Conservation (phyloP, 1,140 invertebrate genomes). For the Lasaia peninsularis region DNA sequence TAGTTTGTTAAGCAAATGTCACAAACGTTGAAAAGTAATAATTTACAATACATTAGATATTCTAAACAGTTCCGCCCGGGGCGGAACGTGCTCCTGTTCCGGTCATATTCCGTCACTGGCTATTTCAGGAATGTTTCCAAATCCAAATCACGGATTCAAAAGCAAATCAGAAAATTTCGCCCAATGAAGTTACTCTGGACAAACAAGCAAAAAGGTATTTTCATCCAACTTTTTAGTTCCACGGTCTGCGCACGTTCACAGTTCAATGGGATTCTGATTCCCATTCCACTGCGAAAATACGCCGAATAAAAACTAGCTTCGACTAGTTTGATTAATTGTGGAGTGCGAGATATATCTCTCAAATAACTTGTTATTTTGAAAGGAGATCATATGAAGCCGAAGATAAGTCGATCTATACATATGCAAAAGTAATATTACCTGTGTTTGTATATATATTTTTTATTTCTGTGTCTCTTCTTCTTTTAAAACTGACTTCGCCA, state of each 20-base stretch:
- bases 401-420: too few species aligned
- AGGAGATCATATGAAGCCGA: too few species aligned
- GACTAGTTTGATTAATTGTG: slow-evolving; percentile 33
- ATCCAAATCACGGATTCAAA: slow-evolving; percentile 39
- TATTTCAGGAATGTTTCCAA: slow-evolving; percentile 25
- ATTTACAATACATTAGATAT: too few species aligned
- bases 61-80: too few species aligned
- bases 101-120: too few species aligned
- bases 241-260: slow-evolving; percentile 47
- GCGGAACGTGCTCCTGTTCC: too few species aligned
- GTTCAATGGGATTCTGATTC: slow-evolving; percentile 61
- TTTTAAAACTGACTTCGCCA: too few species aligned
- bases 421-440: too few species aligned
- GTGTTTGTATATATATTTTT: too few species aligned
- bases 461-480: too few species aligned
- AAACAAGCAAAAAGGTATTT: slow-evolving; percentile 53
- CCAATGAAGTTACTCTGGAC: slow-evolving; percentile 38
- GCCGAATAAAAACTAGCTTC: slow-evolving; percentile 43
- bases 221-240: slow-evolving; percentile 57
- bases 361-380: not conserved
- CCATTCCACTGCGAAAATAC: slow-evolving; percentile 47
- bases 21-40: too few species aligned
- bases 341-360: not conserved
- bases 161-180: slow-evolving; percentile 41
- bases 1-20: too few species aligned